Evolutionary conservation across 2,888 invertebrate species (phyloP).

Genomic region (Epinotia nisella): DNA sequence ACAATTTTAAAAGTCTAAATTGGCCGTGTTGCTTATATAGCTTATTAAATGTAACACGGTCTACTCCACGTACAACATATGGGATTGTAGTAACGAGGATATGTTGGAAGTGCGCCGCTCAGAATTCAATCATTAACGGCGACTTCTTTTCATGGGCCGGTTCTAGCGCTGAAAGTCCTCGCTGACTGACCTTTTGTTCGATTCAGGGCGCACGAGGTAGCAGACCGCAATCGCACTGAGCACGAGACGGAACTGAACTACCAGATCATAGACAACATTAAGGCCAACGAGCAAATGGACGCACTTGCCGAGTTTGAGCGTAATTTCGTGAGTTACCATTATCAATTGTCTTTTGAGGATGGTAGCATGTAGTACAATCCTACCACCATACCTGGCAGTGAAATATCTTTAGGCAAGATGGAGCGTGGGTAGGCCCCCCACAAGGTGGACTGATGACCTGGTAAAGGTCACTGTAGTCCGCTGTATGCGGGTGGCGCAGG

Average conservation of each 20-base stretch:
- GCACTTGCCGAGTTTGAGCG: slow-evolving; percentile 70
- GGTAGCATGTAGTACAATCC: background rate
- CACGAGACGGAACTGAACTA: slow-evolving; percentile 68
- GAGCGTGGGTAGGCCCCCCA: too few relatives aligned
- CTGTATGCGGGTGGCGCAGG: too few relatives aligned
- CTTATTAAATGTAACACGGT: too few relatives aligned
- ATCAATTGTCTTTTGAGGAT: background rate
- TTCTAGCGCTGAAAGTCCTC: background rate
- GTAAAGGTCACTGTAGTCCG: too few relatives aligned
- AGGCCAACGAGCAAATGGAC: slow-evolving; percentile 66
- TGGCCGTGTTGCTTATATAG: too few relatives aligned
- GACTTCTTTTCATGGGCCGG: background rate
- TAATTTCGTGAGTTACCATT: slow-evolving; percentile 63
- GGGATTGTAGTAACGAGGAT: background rate
- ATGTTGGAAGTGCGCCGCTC: background rate
- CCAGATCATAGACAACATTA: slow-evolving; percentile 70
- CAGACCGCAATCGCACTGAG: slow-evolving; percentile 67
- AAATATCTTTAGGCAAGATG: too few relatives aligned
- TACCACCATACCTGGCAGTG: background rate
- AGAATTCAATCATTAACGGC: background rate
- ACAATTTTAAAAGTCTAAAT: too few relatives aligned
- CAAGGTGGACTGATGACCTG: too few relatives aligned
- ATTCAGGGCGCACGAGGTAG: slow-evolving; percentile 67
- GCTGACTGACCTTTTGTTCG: background rate
- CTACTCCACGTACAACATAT: too few relatives aligned